Percentiles rank a stretch among this genome's conserved stretches.
Evolutionary conservation across 2,113 vertebrate genomes (phyloP).

Genomic region (Labeo rohita): DNA sequence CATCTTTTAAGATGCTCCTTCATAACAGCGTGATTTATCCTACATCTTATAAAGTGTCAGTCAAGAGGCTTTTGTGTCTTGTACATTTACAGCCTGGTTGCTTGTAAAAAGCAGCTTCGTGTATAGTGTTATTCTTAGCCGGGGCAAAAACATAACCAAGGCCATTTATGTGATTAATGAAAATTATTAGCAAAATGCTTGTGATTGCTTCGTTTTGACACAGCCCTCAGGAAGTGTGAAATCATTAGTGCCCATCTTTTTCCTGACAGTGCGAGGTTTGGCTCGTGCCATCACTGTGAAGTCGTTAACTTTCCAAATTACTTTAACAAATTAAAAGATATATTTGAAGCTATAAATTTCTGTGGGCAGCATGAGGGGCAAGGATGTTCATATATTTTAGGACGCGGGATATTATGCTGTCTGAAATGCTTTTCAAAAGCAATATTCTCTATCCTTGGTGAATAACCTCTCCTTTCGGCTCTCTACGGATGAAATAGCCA

Average conservation of each 20-base stretch:
- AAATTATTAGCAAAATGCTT: conserved; percentile 34
- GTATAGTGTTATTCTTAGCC: conserved; percentile 2
- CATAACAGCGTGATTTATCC: conserved; percentile 19
- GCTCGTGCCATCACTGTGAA: not conserved
- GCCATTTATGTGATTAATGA: conserved; percentile 39
- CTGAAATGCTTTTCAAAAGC: conserved; percentile 26
- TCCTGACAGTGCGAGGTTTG: not conserved
- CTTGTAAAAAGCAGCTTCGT: not conserved
- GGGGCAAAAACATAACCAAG: conserved; percentile 11
- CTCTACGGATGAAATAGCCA: not conserved
- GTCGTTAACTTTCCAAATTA: conserved; percentile 28
- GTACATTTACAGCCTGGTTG: conserved; percentile 14
- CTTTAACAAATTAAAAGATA: conserved; percentile 37
- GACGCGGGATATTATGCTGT: not conserved
- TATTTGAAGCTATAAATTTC: conserved; percentile 9
- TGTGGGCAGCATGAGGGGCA: not conserved
- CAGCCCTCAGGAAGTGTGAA: conserved; percentile 7
- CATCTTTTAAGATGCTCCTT: conserved; percentile 5
- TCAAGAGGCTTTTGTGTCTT: conserved; percentile 10
- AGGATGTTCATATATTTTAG: conserved; percentile 23
- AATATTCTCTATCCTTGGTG: conserved; percentile 24
- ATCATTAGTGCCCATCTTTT: conserved; percentile 25
- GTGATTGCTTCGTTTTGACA: conserved; percentile 36
- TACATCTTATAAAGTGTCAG: conserved; percentile 39
- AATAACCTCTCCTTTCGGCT: conserved; percentile 15